Base-by-base conservation (phyloP, 2,888 invertebrate genomes). In the Cephus runcator region DNA sequence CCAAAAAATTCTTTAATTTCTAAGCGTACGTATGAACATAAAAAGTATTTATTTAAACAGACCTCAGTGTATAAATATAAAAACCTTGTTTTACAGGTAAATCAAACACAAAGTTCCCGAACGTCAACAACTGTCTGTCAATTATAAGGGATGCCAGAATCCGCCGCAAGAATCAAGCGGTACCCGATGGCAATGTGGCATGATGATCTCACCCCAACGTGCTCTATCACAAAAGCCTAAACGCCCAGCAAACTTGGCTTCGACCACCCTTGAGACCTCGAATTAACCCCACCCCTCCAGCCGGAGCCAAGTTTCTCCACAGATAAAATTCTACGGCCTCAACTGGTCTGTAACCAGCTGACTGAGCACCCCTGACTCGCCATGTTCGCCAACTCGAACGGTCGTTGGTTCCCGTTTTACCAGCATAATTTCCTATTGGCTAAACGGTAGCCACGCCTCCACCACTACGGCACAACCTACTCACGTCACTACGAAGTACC, bases 151-250 rank as follows among this genome's bases (percentile, higher is more conserved):
- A 88, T 88, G 88, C 88, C 88, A 89, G 88, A 90, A 90, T 90
- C 88, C 90, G 87, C 91, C 90, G 87, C 90, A 90, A 90, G 89
- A 90, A 91, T 90, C 89, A 90, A 88, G 88, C 89, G 85, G 83
- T 80, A 82, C 85, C 83, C 77, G 76, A 71, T 71, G 33, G 56
- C 56, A 56, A 56, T 23, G 23, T 56, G 56, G 56, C 56, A 56
- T 56, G 56, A 56, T 56, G 56, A 56, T 71, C 31, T 71, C 31
- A 71, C 71, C 71, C 71, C 15, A 31, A 33, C 71, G 56, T 79
- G 71, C 78, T 76, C 78, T 81, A 80, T 83, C 76, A 80, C 81
- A 80, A 82, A 82, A 84, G 84, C 83, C 80, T 80, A 79, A 82
- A 83, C 79, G 77, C 77, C 80, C 75, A 68, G 76, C 76, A 75